Base-by-base conservation (phyloP, 2,888 invertebrate genomes). In the Euzetes globulus region DNA sequence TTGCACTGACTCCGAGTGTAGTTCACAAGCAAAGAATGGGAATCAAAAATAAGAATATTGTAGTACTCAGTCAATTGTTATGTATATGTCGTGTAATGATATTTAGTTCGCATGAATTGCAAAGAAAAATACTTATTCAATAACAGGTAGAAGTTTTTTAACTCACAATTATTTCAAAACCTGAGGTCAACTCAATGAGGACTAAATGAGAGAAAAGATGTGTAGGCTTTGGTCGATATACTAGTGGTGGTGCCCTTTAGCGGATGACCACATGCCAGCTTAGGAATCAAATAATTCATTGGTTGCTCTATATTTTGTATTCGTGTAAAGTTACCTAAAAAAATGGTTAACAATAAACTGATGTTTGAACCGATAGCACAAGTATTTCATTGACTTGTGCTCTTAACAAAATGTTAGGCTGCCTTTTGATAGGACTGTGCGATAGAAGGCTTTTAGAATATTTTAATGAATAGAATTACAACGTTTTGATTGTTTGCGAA, bases 211-310 rank as follows among this genome's bases (percentile, higher is more conserved):
- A 52, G 52, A 13, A 52, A 52, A n/a, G 11, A 11, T 41, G 7
- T 41, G 13, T 33, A 33, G 33, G 33, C 7, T 7, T 41, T 41
- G 11, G 13, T 41, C 41, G 11, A 41, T 41, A 41, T 41, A 52
- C 6, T 52, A 55, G 55, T 55, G 19, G 50, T 50, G 50, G 4
- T 50, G 58, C 27, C 29, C 29, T 58, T 58, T 58, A 19, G 58
- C 58, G 58, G 58, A 58, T 58, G 58, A 58, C 58, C 58, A 58
- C 58, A 58, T 58, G 58, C 58, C 17, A 27, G 58, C 29, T 7
- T 4, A 25, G 58, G n/a, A 19, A 15, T 58, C 58, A 27, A 19
- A 58, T 58, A 58, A 58, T 25, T 58, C 27, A 27, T 58, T 4
- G 6, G n/a, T 52, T 19, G 25, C 19, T 52, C 41, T 41, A 41